Base-by-base conservation (phyloP, 23 tunicate species). In the Halocynthia roretzi region DNA sequence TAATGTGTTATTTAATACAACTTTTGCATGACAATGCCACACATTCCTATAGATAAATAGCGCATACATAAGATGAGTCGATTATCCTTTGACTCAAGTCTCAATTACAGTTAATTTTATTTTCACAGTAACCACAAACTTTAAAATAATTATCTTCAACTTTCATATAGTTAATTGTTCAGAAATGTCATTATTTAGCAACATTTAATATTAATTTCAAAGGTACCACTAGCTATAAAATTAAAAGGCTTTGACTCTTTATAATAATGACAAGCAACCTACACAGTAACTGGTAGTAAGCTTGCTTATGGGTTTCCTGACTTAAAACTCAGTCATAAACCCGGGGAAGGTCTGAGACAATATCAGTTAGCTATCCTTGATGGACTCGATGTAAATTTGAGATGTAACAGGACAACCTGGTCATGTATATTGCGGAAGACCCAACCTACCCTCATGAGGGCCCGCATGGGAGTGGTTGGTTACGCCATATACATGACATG, bases 271-370 rank as follows among this genome's bases (percentile, higher is more conserved):
- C 15, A 58, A 58, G 18, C 18, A 58, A 58, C 64, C 18, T 31
- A 31, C 44, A 31, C 44, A 54, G 76, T 71, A 54, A 44, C 78
- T 65, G 78, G 78, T 48, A 8, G 62, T 74, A 74, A 74, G 78
- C 78, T 74, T 31, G 78, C 78, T 74, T 74, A 12, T 50, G 56
- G 63, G 78, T 54, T 74, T 11, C 19, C 48, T 15, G 9, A 15
- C 44, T 31, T 31, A 31, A 50, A 8, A 54, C 78, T 74, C 62
- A 54, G 10, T 53, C 10, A 9, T 10, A n/a, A 74, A 74, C 78
- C 70, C 56, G 15, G 78, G 78, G 78, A 74, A 74, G 78, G 78
- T 74, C 78, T 74, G 78, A 74, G 78, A 74, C 78, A 74, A 7
- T 50, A 54, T 31, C 78, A 52, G 8, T 56, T 44, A 19, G 75